Evolutionary conservation across 1,140 invertebrate species (phyloP).

Genomic region (Diabrotica virgifera): DNA sequence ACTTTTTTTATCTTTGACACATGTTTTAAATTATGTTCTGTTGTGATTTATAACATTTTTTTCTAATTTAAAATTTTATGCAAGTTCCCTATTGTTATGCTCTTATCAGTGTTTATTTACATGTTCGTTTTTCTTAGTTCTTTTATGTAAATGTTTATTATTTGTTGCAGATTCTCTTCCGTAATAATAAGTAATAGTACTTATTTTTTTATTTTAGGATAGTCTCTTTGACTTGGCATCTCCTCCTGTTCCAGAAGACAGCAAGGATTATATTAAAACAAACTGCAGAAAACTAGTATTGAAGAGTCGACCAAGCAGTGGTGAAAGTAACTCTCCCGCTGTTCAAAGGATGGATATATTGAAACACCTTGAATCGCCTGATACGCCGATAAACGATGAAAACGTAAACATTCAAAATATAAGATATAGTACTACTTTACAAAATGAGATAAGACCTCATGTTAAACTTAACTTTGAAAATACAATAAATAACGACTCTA

Average conservation of each 20-base stretch:
- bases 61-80: no score
- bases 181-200: neutral
- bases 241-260: conserved; percentile 13
- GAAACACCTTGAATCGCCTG: conserved; percentile 16
- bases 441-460: conserved; percentile 9
- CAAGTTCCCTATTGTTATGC: no score
- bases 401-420: neutral
- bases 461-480: conserved; percentile 22
- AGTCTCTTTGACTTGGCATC: conserved; percentile 29
- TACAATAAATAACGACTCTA: conserved; percentile 21
- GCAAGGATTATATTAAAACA: conserved; percentile 24
- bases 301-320: conserved; percentile 12
- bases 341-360: conserved; percentile 23
- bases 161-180: no score
- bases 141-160: no score
- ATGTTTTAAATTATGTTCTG: no score
- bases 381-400: conserved; percentile 18
- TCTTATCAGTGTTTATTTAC: no score
- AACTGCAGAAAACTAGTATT: conserved; percentile 25
- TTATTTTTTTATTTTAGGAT: conserved; percentile 29
- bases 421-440: neutral
- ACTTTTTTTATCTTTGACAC: no score
- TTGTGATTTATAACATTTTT: no score
- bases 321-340: conserved; percentile 11
- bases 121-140: no score